phyloP scores from a whole-genome alignment of 2,113 vertebrate species.

The Engraulis encrasicolus region DNA sequence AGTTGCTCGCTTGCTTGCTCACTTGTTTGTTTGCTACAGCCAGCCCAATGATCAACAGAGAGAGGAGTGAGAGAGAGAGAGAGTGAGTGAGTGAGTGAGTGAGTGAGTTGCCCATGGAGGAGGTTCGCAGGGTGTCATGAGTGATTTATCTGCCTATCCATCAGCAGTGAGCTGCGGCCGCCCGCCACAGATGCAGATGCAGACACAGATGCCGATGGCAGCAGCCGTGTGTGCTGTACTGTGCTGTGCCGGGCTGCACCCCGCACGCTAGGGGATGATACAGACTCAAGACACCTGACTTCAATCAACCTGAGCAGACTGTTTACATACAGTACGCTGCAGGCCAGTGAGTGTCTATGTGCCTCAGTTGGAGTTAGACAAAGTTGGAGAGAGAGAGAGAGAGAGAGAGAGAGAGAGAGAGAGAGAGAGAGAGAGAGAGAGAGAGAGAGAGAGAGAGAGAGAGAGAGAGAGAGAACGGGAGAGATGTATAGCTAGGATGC shows the following conservation, averaged over 20 bases:
- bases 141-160: slow-evolving; percentile 64
- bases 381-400: too few relatives aligned
- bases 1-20: slow-evolving; percentile 54
- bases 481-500: too few relatives aligned
- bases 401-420: too few relatives aligned
- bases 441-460: too few relatives aligned
- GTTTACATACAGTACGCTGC: slow-evolving; percentile 62
- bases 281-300: slow-evolving; percentile 65
- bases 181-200: too few relatives aligned
- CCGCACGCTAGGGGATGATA: slow-evolving; percentile 50
- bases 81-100: too few relatives aligned
- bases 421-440: too few relatives aligned
- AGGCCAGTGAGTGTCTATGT: slow-evolving; percentile 48
- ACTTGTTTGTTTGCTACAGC: slow-evolving; percentile 49
- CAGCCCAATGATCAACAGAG: slow-evolving; percentile 31
- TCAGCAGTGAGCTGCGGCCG: slow-evolving; percentile 52
- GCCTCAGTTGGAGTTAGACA: too few relatives aligned
- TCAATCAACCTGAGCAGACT: slow-evolving; percentile 61
- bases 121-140: not conserved
- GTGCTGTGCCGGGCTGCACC: not conserved
- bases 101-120: not conserved
- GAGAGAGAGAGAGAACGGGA: too few relatives aligned
- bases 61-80: too few relatives aligned
- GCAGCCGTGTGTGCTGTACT: not conserved
- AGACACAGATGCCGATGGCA: slow-evolving; percentile 57